Conservation (phyloP, 1,140 invertebrate genomes). For the Chironomus tepperi region DNA sequence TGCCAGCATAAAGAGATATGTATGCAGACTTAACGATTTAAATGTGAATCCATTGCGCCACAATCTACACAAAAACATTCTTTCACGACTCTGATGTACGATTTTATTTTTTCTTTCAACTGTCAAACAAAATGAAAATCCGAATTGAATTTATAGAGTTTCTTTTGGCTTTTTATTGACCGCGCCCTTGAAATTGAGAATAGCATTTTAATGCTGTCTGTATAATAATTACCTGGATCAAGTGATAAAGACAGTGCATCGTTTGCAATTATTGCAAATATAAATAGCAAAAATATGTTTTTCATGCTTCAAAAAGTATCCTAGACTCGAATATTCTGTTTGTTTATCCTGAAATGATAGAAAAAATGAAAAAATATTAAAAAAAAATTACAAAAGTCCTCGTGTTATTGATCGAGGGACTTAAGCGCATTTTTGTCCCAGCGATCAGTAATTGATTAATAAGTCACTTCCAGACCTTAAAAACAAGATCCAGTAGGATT, state of each 20-base stretch:
- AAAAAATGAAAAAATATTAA: background rate
- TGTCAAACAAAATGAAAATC: no score
- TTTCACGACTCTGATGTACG: no score
- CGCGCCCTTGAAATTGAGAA: background rate
- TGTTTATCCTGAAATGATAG: background rate
- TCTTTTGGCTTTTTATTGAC: background rate
- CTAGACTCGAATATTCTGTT: no score
- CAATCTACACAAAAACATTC: background rate
- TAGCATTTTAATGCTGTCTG: background rate
- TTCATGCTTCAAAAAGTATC: background rate
- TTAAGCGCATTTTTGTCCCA: background rate
- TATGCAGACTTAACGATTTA: background rate
- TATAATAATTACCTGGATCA: background rate
- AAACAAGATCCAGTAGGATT: no score
- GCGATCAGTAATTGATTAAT: no score
- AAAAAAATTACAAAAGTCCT: background rate
- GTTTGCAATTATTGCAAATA: background rate
- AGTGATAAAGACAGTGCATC: background rate
- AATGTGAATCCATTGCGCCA: background rate
- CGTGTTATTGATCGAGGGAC: background rate
- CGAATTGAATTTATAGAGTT: no score
- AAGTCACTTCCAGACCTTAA: no score
- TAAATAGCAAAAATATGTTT: background rate
- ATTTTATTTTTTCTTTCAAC: no score
- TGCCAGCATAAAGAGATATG: background rate